phyloP scores from a whole-genome alignment of 2,797 vertebrate species.

The Falco columbarius region DNA sequence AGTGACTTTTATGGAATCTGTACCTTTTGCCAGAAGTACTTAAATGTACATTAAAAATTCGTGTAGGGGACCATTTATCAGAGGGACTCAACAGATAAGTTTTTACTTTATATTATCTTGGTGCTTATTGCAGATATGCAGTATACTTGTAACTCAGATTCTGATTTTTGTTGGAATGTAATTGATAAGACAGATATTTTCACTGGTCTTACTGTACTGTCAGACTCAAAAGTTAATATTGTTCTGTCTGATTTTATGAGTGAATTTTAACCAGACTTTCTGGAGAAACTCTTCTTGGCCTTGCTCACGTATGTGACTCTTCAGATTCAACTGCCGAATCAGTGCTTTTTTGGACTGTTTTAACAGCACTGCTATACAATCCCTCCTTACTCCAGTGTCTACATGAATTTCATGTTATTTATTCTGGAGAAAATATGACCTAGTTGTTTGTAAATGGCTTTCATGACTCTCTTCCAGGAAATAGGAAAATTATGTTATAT shows the following conservation, averaged over 20 bases:
- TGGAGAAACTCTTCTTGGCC: not conserved
- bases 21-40: not conserved
- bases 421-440: not conserved
- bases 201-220: not conserved
- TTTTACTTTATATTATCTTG: not conserved
- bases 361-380: not conserved
- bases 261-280: not conserved
- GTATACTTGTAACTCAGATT: not conserved
- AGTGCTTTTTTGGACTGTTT: not conserved
- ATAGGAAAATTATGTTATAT: not conserved
- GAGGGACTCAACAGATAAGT: not conserved
- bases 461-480: not conserved
- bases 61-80: conserved; percentile 38
- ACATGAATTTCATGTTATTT: not conserved
- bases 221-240: not conserved
- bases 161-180: not conserved
- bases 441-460: conserved; percentile 2
- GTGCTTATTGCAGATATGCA: not conserved
- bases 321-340: not conserved
- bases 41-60: not conserved
- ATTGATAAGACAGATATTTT: conserved; percentile 1
- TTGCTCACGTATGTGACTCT: not conserved
- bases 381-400: conserved; percentile 12
- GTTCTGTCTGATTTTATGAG: not conserved
- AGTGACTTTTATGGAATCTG: not conserved